Percentiles rank a stretch among this genome's conserved stretches.
Evolutionary conservation across 2,888 invertebrate species (phyloP).

Genomic region (Helicoverpa assulta): DNA sequence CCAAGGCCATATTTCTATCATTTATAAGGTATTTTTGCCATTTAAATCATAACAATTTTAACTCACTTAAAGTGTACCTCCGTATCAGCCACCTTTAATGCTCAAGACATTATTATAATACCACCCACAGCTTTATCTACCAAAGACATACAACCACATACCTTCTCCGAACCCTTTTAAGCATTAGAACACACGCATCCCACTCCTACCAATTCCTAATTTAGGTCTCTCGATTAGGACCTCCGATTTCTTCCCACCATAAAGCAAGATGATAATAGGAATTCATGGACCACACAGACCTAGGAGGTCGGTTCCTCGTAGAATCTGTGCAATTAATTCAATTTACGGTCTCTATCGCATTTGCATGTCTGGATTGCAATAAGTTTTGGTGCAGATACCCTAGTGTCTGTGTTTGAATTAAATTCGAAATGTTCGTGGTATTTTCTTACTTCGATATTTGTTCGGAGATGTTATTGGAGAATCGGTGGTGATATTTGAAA

Average conservation of each 20-base stretch:
- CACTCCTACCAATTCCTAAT: constrained; percentile 3
- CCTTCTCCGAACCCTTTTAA: background rate
- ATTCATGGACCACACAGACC: constrained; percentile 67
- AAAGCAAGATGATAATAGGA: constrained; percentile 62
- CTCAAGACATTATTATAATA: background rate
- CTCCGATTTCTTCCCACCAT: constrained; percentile 40
- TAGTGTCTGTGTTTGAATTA: constrained; percentile 35
- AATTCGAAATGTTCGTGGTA: constrained; percentile 27
- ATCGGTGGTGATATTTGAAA: background rate
- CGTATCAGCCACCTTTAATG: background rate
- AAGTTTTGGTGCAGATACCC: constrained; percentile 47
- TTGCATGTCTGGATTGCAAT: constrained; percentile 72
- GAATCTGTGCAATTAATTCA: constrained; percentile 74
- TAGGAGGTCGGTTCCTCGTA: constrained; percentile 68
- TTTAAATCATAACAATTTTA: too few relatives aligned
- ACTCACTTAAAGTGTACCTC: too few relatives aligned
- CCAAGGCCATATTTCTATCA: too few relatives aligned
- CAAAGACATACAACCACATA: background rate
- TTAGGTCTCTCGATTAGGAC: constrained; percentile 14
- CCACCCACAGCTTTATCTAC: background rate
- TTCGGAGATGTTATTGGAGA: background rate
- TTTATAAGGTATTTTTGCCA: too few relatives aligned
- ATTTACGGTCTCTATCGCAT: constrained; percentile 68
- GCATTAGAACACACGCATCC: background rate
- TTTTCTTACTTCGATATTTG: constrained; percentile 40